phyloP scores from a whole-genome alignment of 2,888 invertebrate species.

The Teinopalpus imperialis region DNA sequence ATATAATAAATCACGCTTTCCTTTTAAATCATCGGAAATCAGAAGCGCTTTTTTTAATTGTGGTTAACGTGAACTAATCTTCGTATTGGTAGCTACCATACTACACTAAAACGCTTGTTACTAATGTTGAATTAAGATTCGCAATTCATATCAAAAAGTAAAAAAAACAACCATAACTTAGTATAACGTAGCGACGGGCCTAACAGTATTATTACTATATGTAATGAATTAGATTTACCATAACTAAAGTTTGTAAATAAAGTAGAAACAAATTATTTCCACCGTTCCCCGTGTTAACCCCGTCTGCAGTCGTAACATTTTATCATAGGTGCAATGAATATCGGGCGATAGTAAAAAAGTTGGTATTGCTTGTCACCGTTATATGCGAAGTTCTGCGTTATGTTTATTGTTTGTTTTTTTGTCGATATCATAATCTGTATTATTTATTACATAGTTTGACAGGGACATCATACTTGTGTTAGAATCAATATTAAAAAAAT shows the following conservation, averaged over 20 bases:
- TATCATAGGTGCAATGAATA: slow-evolving; percentile 79
- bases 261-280: slow-evolving; percentile 67
- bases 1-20: no score
- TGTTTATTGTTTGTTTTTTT: slow-evolving; percentile 62
- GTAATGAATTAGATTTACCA: slow-evolving; percentile 58
- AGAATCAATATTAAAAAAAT: no score
- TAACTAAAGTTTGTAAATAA: slow-evolving; percentile 76
- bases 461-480: no score
- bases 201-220: slow-evolving; percentile 26
- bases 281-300: slow-evolving; percentile 44
- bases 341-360: slow-evolving; percentile 70
- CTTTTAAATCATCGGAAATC: no score
- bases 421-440: slow-evolving; percentile 35
- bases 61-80: no score
- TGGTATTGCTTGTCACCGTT: slow-evolving; percentile 50
- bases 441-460: slow-evolving; percentile 10
- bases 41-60: no score
- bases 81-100: no score
- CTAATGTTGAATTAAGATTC: no score
- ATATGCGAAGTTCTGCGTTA: slow-evolving; percentile 59
- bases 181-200: no score
- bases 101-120: no score
- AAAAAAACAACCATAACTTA: no score
- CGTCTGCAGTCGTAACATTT: slow-evolving; percentile 64
- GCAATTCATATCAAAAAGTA: no score